Conservation (phyloP, 2,888 invertebrate species). For the Diaprepes abbreviatus region DNA sequence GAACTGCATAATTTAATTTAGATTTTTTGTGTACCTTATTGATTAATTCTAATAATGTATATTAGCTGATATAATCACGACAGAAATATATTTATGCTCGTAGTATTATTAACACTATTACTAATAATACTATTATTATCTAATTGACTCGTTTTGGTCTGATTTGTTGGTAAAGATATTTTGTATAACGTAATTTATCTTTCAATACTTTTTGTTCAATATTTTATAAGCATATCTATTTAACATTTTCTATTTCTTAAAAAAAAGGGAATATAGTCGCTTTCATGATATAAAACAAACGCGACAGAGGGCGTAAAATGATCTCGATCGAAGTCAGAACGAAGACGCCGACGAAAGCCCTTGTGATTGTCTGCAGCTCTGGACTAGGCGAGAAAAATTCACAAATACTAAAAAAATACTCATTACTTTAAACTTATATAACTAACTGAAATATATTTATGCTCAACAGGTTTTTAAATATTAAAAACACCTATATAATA, state of each 20-base stretch:
- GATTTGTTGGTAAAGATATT: neutral
- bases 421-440: too few species aligned
- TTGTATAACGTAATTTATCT: neutral
- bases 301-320: slow-evolving; percentile 47
- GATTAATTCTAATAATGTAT: slow-evolving; percentile 7
- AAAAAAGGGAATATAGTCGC: neutral
- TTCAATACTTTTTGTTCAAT: neutral
- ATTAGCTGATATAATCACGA: slow-evolving; percentile 22
- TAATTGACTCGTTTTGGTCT: slow-evolving; percentile 9
- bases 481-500: too few species aligned
- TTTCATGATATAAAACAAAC: slow-evolving; percentile 31
- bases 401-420: too few species aligned
- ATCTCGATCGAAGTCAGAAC: slow-evolving; percentile 52
- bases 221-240: too few species aligned
- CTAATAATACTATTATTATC: slow-evolving; percentile 7
- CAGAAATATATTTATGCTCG: slow-evolving; percentile 7
- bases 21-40: neutral
- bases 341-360: slow-evolving; percentile 53
- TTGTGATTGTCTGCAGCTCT: slow-evolving; percentile 29
- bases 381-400: slow-evolving; percentile 11
- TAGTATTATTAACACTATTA: neutral
- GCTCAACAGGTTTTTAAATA: too few species aligned
- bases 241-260: too few species aligned
- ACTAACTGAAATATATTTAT: too few species aligned
- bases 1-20: slow-evolving; percentile 24